Base-by-base conservation (phyloP, 2,888 invertebrate genomes). In the Lasioglossum malachurum region DNA sequence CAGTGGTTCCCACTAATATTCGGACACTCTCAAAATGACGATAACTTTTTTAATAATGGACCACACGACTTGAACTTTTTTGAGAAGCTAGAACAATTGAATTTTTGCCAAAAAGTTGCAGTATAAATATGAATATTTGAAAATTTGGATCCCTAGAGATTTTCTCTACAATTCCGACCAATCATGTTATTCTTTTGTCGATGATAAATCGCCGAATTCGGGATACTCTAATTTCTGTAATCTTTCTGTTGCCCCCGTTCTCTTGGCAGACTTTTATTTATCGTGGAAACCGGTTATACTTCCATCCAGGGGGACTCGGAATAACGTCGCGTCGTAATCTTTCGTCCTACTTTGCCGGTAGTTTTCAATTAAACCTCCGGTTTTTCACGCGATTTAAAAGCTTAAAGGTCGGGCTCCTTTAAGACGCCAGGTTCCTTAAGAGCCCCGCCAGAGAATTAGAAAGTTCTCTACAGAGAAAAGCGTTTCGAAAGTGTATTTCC, bases 301-400 rank as follows among this genome's bases (percentile, higher is more conserved):
- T 35, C 3, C 19, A 27, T 3, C 8, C 31, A 64, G 31, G 16
- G 4, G 12, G 64, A 64, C 16, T 31, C 31, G 16, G 64, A 8
- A 35, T 64, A 64, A 64, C 64, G 64, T 64, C 64, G 7, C 14
- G 14, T 19, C 19, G 31, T 35, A 64, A 64, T 64, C 64, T 19
- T 69, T 12, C 69, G 35, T 38, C 38, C 23, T 38, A 69, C 71
- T 41, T 71, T 14, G 71, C 71, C 69, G n/a, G 38, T 41, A 41
- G 41, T 71, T 71, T 71, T 71, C 71, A 71, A 71, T 71, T 71
- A 41, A 71, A 71, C 41, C 71, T 0, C 1, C 71, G n/a, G 31
- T 69, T 71, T 71, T 71, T 71, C 41, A 41, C 41, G 71, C 38
- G 38, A 38, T 69, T 69, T 35, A 69, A 69, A 35, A 38, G 38